Evolutionary conservation across 2,113 vertebrate genomes (phyloP).

Genomic region (Tachuris rubrigastra): DNA sequence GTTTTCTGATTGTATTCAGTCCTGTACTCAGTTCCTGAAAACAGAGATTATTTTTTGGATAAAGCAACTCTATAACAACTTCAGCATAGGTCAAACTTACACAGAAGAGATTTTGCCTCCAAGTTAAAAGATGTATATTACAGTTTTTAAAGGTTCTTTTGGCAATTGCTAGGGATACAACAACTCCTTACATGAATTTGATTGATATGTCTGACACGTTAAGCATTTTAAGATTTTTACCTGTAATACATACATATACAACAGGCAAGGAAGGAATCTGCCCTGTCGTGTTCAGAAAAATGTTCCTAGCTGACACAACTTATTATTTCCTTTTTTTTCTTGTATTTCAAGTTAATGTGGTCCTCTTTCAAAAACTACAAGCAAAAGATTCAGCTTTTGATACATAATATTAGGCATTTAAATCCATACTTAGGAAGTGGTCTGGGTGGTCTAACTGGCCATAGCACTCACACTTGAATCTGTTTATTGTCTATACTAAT

Average conservation of each 20-base stretch:
- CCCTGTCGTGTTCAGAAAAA: background rate
- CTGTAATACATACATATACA: background rate
- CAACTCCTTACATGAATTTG: background rate
- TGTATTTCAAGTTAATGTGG: background rate
- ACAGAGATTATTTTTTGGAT: background rate
- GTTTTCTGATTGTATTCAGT: background rate
- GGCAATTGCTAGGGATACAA: background rate
- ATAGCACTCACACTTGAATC: background rate
- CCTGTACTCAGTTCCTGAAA: background rate
- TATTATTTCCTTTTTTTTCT: background rate
- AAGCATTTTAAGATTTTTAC: background rate
- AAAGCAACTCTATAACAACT: background rate
- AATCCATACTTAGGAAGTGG: background rate
- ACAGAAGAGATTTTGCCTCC: background rate
- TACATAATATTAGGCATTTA: background rate
- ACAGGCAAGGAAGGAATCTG: background rate
- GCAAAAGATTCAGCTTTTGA: background rate
- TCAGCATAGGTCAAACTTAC: background rate
- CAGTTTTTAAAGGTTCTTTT: background rate
- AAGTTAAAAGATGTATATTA: background rate
- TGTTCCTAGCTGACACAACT: fast-evolving
- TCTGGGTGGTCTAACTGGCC: background rate
- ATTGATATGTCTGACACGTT: background rate
- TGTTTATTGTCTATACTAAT: background rate
- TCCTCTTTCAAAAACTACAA: background rate